Evolutionary conservation across 2,797 vertebrate genomes (phyloP).

Genomic region (Acanthurus lineatus): DNA sequence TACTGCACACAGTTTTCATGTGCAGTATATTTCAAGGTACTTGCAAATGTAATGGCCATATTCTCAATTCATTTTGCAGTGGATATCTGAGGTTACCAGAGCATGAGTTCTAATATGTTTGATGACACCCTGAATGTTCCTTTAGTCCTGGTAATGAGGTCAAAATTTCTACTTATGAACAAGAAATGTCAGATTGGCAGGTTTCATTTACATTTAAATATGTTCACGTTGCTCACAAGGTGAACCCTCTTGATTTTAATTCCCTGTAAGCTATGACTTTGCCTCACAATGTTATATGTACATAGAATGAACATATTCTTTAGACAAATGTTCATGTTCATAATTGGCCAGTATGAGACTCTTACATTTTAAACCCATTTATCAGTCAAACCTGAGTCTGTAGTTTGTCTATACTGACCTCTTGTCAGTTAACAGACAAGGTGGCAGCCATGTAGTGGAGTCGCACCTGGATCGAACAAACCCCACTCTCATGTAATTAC

Average conservation of each 20-base stretch:
- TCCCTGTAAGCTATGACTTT: background rate
- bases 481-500: constrained; percentile 75
- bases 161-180: background rate
- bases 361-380: constrained; percentile 10
- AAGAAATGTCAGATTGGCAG: background rate
- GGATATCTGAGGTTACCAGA: background rate
- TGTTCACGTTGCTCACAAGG: background rate
- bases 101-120: background rate
- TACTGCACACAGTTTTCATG: background rate
- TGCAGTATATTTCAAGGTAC: background rate
- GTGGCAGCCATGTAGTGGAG: constrained; percentile 33
- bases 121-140: background rate
- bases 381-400: constrained; percentile 25
- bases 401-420: constrained; percentile 17
- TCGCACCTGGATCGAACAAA: constrained; percentile 46
- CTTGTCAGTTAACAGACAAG: constrained; percentile 40
- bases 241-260: background rate
- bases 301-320: background rate
- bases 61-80: background rate
- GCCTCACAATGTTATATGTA: background rate
- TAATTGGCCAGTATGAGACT: background rate
- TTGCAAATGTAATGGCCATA: background rate
- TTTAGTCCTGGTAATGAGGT: too few relatives aligned
- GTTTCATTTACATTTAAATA: background rate
- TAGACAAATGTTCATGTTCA: background rate